Base-by-base conservation (phyloP, 2,888 invertebrate species). In the Nowickia ferox region DNA sequence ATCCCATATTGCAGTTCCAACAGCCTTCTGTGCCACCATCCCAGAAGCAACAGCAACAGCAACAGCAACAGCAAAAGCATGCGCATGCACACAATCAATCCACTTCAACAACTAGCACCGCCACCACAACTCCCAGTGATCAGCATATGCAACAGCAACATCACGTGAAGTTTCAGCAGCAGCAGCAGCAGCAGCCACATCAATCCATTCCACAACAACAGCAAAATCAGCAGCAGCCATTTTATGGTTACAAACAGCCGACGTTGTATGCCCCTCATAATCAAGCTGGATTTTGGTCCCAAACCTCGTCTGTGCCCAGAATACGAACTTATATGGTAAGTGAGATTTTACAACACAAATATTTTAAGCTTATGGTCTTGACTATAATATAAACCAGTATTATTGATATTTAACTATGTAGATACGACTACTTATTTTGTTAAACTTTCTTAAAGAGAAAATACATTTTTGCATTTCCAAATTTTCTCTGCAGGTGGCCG, bases 1-100 rank as follows among this genome's bases (percentile, higher is more conserved):
- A 92, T 89, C 92, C 93, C 9, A 92, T 93, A 53, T 84, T 93
- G 69, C 92, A 92, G 75, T 91, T 93, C 63, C 92, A 92, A 80
- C 90, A 91, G 65, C 89, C 90, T 30, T 87, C 89, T 44, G 84
- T 88, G 1, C 80, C 74, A 42, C 17, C 40, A 40, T 17, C 38
- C 1, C 88, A 38, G 76, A 89, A 68, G 30, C 40, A 61, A 40
- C 59, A n/a, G n/a, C n/a, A n/a, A 81, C 89, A 88, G 5, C 87
- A 87, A 13, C 87, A 78, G 4, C 87, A 86, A 9, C 87, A 88
- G 8, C 88, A 79, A 9, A 80, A 86, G 40, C 84, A 66, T 44
- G 19, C 75, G 42, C 63, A 78, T 66, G 57, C 76, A 9, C 88
- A 89, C 38, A 84, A 87, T 11, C 84, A 87, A 19, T 68, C 86